These are phyloP conservation scores for Corvus moneduloides DNA, from an alignment of 2,113 vertebrate genomes.

Conservation along the genomic window DNA sequence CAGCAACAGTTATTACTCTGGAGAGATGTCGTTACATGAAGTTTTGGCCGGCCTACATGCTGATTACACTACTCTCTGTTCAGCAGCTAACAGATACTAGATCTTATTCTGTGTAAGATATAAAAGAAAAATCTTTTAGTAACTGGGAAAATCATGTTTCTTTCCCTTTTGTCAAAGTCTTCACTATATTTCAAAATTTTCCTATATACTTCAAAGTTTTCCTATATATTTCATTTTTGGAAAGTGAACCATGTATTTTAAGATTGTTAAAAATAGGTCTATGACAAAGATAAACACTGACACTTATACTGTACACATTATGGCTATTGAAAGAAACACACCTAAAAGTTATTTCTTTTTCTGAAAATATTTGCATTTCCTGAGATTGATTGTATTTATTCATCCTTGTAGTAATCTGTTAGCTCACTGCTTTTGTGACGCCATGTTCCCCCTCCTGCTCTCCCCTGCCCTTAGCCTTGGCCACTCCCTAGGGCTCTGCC, in stretches of 20 bases:
- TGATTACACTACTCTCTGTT: neutral
- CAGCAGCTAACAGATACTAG: neutral
- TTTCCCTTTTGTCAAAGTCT: neutral
- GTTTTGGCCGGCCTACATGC: neutral
- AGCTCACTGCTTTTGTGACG: no score
- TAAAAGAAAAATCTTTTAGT: neutral
- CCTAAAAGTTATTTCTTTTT: neutral
- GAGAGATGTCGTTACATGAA: neutral
- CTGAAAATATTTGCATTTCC: neutral
- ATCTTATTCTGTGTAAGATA: neutral
- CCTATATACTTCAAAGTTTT: neutral
- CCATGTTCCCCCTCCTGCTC: no score
- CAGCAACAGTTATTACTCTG: neutral
- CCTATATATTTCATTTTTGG: neutral
- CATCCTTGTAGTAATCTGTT: neutral
- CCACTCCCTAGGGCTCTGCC: no score
- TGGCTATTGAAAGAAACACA: neutral
- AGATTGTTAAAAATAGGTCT: neutral
- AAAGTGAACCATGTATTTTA: neutral
- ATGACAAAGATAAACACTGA: neutral
- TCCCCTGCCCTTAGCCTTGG: no score
- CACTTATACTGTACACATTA: neutral
- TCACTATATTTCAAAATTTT: neutral
- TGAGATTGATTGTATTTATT: neutral
- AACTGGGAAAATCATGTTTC: neutral